Base-by-base conservation (phyloP, 2,888 invertebrate species). In the Ligdia adustata region DNA sequence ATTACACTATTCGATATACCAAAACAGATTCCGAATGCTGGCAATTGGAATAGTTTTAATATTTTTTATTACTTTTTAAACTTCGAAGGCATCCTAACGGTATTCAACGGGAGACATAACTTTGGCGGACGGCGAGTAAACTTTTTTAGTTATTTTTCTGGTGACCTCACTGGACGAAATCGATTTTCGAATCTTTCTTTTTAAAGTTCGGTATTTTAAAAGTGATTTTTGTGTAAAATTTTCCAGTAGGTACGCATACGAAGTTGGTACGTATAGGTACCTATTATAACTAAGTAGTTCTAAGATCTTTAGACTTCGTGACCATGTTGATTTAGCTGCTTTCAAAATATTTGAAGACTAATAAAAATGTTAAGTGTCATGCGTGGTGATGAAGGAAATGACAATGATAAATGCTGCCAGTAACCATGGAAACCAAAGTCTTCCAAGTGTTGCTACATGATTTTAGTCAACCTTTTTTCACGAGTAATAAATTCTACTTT, bases 1-100 rank as follows among this genome's bases (percentile, higher is more conserved):
- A 71, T 73, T 76, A 74, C 74, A 67, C 73, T 72, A 76, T 73
- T 69, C 78, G 82, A 82, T n/a, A n/a, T n/a, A 76, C 81, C 87
- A 88, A 88, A 89, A 88, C 79, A 87, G 75, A 90, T 90, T 89
- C 89, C 86, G 54, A 73, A 82, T 77, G 75, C 83, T 84, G 88
- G 84, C 90, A 89, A 89, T 90, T 90, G 88, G 87, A 86, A 90
- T 90, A 90, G 89, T 88, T 89, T 84, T 77, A 71, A 70, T 69
- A 76, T 81, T 83, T 75, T 71, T 62, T 57, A 55, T 64, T 66
- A 67, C 69, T 69, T 82, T 82, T 87, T 80, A 72, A 73, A 75
- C 22, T 39, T 38, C 66, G 72, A 73, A 74, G 87, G 88, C 80
- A 89, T 89, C 78, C 90, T 90, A 90, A 90, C 90, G 90, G 90